These are phyloP conservation scores for Clarias fuscus DNA, from an alignment of 2,797 vertebrate species.

Conservation along the genomic window DNA sequence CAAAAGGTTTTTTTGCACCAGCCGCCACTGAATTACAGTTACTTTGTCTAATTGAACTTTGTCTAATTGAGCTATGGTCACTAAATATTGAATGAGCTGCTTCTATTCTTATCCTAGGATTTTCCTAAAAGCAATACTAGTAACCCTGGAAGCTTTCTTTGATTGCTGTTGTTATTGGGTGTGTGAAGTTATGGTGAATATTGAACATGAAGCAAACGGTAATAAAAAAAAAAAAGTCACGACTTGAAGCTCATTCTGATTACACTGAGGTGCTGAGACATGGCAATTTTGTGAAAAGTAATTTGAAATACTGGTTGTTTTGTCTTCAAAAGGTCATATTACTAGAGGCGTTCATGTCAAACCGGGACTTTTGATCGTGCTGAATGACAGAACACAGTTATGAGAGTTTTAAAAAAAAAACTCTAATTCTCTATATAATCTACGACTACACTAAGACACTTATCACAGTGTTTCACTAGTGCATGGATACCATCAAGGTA, in stretches of 20 bases:
- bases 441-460: too few relatives aligned
- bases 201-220: background rate
- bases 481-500: too few relatives aligned
- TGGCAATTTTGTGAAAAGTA: background rate
- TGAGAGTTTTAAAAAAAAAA: too few relatives aligned
- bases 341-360: background rate
- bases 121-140: background rate
- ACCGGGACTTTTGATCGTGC: too few relatives aligned
- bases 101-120: background rate
- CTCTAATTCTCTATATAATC: too few relatives aligned
- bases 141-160: background rate
- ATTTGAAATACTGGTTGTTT: background rate
- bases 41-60: background rate
- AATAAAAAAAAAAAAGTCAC: background rate
- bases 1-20: too few relatives aligned
- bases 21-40: background rate
- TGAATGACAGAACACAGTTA: too few relatives aligned
- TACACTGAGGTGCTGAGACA: background rate
- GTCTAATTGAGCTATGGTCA: background rate
- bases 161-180: background rate
- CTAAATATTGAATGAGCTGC: background rate
- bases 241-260: background rate
- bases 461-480: too few relatives aligned
- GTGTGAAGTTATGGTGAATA: background rate
- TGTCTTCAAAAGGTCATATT: conserved; percentile 11